Evolutionary conservation across 2,113 vertebrate species (phyloP), one percentile per base, ranked within the genome.

Genomic region (Picathartes gymnocephalus): DNA sequence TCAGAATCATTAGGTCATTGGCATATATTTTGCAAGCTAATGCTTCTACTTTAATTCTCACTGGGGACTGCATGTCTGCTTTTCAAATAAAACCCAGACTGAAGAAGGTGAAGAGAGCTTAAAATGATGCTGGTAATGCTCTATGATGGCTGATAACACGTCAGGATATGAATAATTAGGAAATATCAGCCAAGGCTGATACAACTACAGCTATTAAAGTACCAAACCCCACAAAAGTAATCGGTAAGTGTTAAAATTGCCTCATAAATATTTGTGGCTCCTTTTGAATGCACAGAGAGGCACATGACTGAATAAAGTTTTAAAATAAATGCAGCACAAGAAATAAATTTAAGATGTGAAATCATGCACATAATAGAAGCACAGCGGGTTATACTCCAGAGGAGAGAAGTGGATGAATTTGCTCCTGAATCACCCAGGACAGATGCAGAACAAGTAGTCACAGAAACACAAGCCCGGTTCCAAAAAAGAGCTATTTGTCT

Each of bases 1-100:
- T 98, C 98, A 98, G 95, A 98, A 98, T 98, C 97, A 98, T 98
- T 99, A 98, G 98, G 96, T 98, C 98, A 98, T 95, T 97, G 97
- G 97, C 96, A 97, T 97, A 97, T 97, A 97, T 98, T 98, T 97
- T 98, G 98, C 98, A 98, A 98, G 98, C 98, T 98, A 97, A 98
- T 98, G 97, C 97, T 98, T 98, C 97, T 98, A 97, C 96, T 97
- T 98, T 98, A 97, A 98, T 98, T 98, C 98, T 98, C 97, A 91
- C 93, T 95, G 97, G 97, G 97, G 97, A 97, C 95, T 82, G 95
- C 79, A 83, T 96, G 97, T 97, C 97, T 97, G 96, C 96, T 97
- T 98, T 97, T 92, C 91, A 97, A 97, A 97, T 96, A 96, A 93
- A 96, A 94, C 90, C 89, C 95, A 95, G 91, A 96, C 97, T 95